Evolutionary conservation across 2,888 invertebrate species (phyloP), one percentile per base, ranked within the genome.

Genomic region (Apodemia mormo): DNA sequence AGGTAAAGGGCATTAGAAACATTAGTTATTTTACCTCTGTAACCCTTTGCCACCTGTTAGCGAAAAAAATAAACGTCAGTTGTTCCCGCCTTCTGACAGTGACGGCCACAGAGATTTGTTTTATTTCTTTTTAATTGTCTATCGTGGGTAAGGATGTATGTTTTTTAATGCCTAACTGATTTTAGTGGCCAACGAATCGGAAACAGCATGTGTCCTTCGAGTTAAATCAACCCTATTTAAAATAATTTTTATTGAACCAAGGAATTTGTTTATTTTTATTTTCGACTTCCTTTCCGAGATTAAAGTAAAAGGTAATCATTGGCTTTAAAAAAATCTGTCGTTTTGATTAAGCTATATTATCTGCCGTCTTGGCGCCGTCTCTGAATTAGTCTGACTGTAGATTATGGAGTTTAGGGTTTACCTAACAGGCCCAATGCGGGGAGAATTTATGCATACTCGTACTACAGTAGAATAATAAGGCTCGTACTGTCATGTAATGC

Each of bases 51-150:
- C 92, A 92, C 92, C 92, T 93, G 92, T 90, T 88, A 78, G 73
- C 56, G 37, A 76, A 79, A 82, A 80, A 82, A 84, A 82, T 70
- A 76, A 84, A 85, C 88, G 90, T 87, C 92, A 90, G 91, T 91
- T 92, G 92, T 82, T 80, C 89, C 89, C 86, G 84, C 82, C 79
- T 81, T 81, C 78, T 80, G 78, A 79, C 80, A 78, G 77, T 79
- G 80, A 80, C 80, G 80, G 84, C 86, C 85, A 80, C 82, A 81
- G 82, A 84, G 92, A 92, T 93, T 92, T 92, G 92, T 92, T 92
- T 92, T 92, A 93, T 93, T 90, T 90, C 89, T 91, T 92, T 93
- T 92, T 93, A 93, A 93, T 93, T 93, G 91, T 92, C 82, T 81
- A 82, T 78, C 80, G 81, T 76, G 82, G 83, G 82, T 81, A 81